Conservation (phyloP, 2,113 vertebrate species). For the Hippocampus guttulatus region DNA sequence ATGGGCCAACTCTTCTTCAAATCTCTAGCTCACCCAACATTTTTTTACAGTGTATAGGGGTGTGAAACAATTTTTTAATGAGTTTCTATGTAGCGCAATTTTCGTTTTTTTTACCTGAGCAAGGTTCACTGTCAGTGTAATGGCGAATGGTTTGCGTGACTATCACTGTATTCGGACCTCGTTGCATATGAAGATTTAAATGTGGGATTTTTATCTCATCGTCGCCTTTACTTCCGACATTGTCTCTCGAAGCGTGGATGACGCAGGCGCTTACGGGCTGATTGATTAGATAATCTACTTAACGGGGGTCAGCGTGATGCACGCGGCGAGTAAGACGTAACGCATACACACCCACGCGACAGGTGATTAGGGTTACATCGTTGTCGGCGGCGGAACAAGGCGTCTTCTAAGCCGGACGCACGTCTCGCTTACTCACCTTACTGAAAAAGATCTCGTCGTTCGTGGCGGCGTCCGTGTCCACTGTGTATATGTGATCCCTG, state of each 20-base stretch:
- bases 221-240: constrained; percentile 19
- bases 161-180: neutral
- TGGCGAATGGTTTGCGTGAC: constrained; percentile 19
- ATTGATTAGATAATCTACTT: constrained; percentile 72
- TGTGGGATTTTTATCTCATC: constrained; percentile 5
- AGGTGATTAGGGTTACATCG: constrained; percentile 32
- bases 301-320: constrained; percentile 49
- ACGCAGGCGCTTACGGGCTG: constrained; percentile 55
- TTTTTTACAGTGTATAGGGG: too few relatives aligned
- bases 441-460: constrained; percentile 97
- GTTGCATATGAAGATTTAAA: constrained; percentile 14
- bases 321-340: constrained; percentile 15
- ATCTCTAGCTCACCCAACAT: too few relatives aligned
- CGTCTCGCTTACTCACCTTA: constrained; percentile 92
- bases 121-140: neutral
- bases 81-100: neutral
- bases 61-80: too few relatives aligned
- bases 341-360: constrained; percentile 7
- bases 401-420: constrained; percentile 35
- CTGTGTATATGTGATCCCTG: constrained; percentile 98
- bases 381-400: constrained; percentile 41
- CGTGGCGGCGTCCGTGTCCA: constrained; percentile 89
- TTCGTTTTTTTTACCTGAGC: neutral
- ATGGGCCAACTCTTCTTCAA: too few relatives aligned
- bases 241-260: constrained; percentile 38